Percentiles rank a stretch among this genome's conserved stretches.
phyloP scores from a whole-genome alignment of 2,888 invertebrate genomes.

The Ichneumon xanthorius region DNA sequence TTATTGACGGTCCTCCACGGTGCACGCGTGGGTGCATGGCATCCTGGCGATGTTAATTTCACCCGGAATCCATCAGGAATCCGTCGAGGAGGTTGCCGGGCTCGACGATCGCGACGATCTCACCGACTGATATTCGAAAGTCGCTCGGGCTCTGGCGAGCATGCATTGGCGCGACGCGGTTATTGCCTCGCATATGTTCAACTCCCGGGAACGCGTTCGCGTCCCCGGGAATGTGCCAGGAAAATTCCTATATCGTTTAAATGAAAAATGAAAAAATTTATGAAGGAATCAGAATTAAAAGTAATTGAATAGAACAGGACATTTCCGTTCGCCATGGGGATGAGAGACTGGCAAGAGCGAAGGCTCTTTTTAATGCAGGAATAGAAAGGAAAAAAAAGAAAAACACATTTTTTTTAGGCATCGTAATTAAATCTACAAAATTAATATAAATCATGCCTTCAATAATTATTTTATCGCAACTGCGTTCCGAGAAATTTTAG shows the following conservation, averaged over 20 bases:
- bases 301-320: background rate
- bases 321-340: background rate
- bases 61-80: conserved; percentile 61
- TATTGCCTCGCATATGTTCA: conserved; percentile 51
- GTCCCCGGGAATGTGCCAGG: conserved; percentile 5
- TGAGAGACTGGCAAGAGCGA: too few species aligned
- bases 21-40: conserved; percentile 34
- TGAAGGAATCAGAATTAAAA: background rate
- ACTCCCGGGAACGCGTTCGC: conserved; percentile 1
- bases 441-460: background rate
- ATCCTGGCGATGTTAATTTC: conserved; percentile 66
- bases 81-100: conserved; percentile 32
- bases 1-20: conserved; percentile 52
- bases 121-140: conserved; percentile 54
- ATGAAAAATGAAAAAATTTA: background rate
- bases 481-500: background rate
- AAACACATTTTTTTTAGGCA: background rate
- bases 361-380: too few species aligned
- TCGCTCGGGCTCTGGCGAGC: conserved; percentile 15
- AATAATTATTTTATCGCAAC: background rate
- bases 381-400: too few species aligned
- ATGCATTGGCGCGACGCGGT: conserved; percentile 43
- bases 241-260: conserved; percentile 12
- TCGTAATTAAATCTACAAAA: background rate
- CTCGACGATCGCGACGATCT: conserved; percentile 18